Conservation (phyloP, 2,113 vertebrate species). For the Microcebus griseorufus region DNA sequence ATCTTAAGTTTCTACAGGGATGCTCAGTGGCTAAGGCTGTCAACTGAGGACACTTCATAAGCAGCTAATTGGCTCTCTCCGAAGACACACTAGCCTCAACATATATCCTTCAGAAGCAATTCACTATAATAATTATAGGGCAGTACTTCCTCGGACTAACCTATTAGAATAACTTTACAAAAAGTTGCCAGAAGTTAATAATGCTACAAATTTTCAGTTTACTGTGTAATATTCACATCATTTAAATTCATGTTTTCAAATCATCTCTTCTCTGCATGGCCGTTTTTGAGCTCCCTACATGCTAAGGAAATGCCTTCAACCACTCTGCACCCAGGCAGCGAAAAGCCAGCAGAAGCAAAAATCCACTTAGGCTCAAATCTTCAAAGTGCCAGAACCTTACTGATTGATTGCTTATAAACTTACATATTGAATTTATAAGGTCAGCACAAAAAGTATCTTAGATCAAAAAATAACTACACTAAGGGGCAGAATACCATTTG, state of each 20-base stretch:
- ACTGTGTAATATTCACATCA: not conserved
- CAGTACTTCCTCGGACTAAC: not conserved
- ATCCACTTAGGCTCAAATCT: not conserved
- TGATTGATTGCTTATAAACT: constrained; percentile 12
- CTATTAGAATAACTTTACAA: not conserved
- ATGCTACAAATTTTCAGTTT: not conserved
- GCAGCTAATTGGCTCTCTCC: not conserved
- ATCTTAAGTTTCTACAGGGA: not conserved
- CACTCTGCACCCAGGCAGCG: not conserved
- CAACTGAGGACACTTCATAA: not conserved
- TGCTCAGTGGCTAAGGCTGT: not conserved
- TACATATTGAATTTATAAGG: not conserved
- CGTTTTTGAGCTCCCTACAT: not conserved
- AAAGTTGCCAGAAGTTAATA: not conserved
- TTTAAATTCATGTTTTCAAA: not conserved
- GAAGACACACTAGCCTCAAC: not conserved
- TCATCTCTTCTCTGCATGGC: not conserved
- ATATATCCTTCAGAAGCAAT: not conserved
- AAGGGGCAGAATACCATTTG: constrained; percentile 25
- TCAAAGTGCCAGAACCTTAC: not conserved
- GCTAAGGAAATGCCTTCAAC: not conserved
- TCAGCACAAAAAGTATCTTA: not conserved
- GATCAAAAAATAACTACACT: not conserved
- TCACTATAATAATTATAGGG: not conserved
- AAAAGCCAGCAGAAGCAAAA: constrained; percentile 34